A percentile compares a stretch with the other conserved stretches of the same genome.
phyloP scores from a whole-genome alignment of 1,140 invertebrate genomes.

The Drosophila obscura region DNA sequence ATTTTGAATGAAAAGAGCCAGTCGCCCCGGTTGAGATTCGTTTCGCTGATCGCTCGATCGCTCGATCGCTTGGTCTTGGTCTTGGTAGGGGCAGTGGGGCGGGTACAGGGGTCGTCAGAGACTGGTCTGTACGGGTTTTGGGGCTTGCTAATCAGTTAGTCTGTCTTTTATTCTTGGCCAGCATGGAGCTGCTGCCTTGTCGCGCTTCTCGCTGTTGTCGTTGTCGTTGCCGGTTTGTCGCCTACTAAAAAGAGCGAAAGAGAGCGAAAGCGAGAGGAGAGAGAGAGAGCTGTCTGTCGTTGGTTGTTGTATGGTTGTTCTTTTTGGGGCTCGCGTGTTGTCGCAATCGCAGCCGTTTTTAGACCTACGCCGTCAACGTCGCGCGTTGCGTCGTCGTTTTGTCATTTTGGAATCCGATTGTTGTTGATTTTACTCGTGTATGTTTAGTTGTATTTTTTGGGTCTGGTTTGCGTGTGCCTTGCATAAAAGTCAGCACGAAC shows the following conservation, averaged over 20 bases:
- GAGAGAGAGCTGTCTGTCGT: conserved; percentile 18
- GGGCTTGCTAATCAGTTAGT: conserved; percentile 75
- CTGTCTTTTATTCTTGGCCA: conserved; percentile 79
- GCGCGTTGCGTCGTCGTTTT: conserved; percentile 24
- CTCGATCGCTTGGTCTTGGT: too few relatives aligned
- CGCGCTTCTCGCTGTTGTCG: conserved; percentile 9
- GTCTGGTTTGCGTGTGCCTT: conserved; percentile 18
- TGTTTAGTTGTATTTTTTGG: conserved; percentile 3
- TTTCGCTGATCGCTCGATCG: conserved; percentile 2
- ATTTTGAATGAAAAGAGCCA: conserved; percentile 50
- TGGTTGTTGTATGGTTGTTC: conserved; percentile 29
- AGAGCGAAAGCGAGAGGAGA: too few relatives aligned
- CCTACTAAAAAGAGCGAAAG: conserved; percentile 12
- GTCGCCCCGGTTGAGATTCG: conserved; percentile 52
- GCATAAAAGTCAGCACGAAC: conserved; percentile 33
- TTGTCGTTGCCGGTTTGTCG: conserved; percentile 24
- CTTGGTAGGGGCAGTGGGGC: background rate
- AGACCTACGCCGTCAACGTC: conserved; percentile 40
- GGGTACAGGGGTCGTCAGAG: background rate
- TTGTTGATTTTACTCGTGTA: conserved; percentile 19
- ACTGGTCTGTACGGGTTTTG: conserved; percentile 40
- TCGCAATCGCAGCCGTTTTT: conserved; percentile 73
- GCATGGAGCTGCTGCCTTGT: conserved; percentile 64
- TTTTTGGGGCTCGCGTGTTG: conserved; percentile 43
- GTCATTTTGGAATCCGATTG: conserved; percentile 30